Percentiles rank a stretch among this genome's conserved stretches.
phyloP scores from a whole-genome alignment of 2,113 vertebrate species.

The Lucifuga dentata region DNA sequence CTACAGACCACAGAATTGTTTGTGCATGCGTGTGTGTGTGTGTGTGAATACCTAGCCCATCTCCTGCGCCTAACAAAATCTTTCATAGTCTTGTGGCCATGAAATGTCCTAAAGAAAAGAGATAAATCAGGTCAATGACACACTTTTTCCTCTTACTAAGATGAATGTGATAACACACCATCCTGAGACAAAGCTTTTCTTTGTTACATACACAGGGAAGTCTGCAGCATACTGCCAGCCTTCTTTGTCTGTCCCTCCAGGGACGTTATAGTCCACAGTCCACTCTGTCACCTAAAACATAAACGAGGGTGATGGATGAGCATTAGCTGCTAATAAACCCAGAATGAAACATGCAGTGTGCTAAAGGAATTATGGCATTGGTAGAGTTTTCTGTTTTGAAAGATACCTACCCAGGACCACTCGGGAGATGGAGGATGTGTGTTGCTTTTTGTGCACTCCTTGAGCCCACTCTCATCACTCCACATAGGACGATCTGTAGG shows the following conservation, averaged over 20 bases:
- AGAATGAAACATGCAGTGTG: neutral
- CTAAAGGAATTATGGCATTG: neutral
- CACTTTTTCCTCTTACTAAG: too few relatives aligned
- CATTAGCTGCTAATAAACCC: neutral
- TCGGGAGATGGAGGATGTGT: conserved; percentile 92
- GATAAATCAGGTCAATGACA: neutral
- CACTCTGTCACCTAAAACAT: conserved; percentile 90
- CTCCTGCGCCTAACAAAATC: conserved; percentile 95
- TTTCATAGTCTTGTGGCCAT: conserved; percentile 96
- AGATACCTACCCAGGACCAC: conserved; percentile 92
- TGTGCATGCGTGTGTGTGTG: neutral
- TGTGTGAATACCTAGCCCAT: conserved; percentile 88
- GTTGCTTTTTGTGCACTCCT: conserved; percentile 90
- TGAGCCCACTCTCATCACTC: conserved; percentile 92
- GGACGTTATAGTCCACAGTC: conserved; percentile 87
- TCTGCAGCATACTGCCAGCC: conserved; percentile 99
- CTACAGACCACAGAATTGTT: neutral
- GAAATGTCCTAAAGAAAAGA: conserved; percentile 87
- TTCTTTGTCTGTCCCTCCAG: conserved; percentile 91
- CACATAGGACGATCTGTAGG: conserved; percentile 97
- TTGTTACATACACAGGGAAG: conserved; percentile 90
- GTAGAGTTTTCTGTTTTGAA: neutral
- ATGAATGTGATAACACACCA: neutral
- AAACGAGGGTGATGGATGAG: neutral
- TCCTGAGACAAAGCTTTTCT: neutral